Evolutionary conservation across 1,140 invertebrate species (phyloP).

Genomic region (Microplitis mediator): DNA sequence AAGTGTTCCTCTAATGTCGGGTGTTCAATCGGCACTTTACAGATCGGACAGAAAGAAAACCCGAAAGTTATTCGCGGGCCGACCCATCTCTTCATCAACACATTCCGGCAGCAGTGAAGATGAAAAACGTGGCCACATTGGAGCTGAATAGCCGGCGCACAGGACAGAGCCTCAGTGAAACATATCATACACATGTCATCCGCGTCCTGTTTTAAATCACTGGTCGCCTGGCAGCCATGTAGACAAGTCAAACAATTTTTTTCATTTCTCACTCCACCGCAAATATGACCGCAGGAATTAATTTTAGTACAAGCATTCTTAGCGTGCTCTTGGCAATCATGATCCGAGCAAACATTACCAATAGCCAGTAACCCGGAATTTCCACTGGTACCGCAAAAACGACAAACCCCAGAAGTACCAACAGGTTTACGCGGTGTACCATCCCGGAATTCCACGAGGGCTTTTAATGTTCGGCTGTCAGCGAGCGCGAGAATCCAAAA

Average conservation of each 20-base stretch:
- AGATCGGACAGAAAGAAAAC: constrained; percentile 95
- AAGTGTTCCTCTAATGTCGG: constrained; percentile 78
- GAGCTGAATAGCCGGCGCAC: constrained; percentile 92
- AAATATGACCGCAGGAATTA: constrained; percentile 88
- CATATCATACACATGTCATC: constrained; percentile 99
- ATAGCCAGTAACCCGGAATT: constrained; percentile 86
- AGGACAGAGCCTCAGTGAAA: constrained; percentile 94
- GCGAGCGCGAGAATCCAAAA: constrained; percentile 94
- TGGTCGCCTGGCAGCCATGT: constrained; percentile 79
- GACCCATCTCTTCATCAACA: constrained; percentile 87
- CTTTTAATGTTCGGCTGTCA: constrained; percentile 91
- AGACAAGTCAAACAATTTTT: constrained; percentile 86
- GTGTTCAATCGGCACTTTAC: constrained; percentile 92
- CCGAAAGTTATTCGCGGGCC: constrained; percentile 96
- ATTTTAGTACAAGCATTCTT: constrained; percentile 84
- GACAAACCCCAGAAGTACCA: constrained; percentile 76
- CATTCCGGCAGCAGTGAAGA: constrained; percentile 86
- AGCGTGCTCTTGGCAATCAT: constrained; percentile 90
- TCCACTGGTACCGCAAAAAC: constrained; percentile 89
- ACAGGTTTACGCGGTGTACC: constrained; percentile 62
- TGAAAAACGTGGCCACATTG: constrained; percentile 97
- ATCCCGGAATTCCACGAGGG: constrained; percentile 91
- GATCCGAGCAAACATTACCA: constrained; percentile 91
- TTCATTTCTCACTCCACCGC: constrained; percentile 88
- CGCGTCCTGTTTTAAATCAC: constrained; percentile 85